Conservation (phyloP, 2,797 vertebrate species). For the Columba guinea region DNA sequence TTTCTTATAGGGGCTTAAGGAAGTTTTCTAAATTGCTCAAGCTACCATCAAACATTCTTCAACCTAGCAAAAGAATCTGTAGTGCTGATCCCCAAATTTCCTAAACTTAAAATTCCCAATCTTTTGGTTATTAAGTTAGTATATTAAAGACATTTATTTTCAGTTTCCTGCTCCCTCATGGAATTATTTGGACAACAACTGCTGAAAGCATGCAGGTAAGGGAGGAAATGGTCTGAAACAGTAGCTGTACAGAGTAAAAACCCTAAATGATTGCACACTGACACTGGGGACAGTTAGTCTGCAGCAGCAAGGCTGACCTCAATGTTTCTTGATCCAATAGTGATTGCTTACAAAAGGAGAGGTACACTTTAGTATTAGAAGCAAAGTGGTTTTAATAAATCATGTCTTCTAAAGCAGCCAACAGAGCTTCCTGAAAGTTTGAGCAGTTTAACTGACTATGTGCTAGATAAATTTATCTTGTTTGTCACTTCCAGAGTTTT, state of each 20-base stretch:
- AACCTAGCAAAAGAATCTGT: background rate
- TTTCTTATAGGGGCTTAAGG: background rate
- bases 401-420: background rate
- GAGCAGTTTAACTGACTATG: background rate
- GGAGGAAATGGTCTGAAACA: background rate
- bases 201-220: background rate
- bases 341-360: background rate
- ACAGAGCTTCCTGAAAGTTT: background rate
- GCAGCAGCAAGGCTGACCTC: background rate
- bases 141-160: background rate
- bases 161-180: background rate
- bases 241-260: background rate
- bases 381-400: conserved; percentile 21
- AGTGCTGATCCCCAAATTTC: background rate
- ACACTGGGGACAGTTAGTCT: background rate
- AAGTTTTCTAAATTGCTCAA: background rate
- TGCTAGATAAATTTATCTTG: background rate
- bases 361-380: background rate
- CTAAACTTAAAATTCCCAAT: background rate
- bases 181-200: background rate
- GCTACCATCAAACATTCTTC: background rate
- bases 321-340: background rate
- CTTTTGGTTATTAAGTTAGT: background rate
- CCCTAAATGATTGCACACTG: background rate
- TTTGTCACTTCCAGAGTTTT: background rate